Base-by-base conservation (phyloP, 2,888 invertebrate genomes). In the Pandemis corylana region DNA sequence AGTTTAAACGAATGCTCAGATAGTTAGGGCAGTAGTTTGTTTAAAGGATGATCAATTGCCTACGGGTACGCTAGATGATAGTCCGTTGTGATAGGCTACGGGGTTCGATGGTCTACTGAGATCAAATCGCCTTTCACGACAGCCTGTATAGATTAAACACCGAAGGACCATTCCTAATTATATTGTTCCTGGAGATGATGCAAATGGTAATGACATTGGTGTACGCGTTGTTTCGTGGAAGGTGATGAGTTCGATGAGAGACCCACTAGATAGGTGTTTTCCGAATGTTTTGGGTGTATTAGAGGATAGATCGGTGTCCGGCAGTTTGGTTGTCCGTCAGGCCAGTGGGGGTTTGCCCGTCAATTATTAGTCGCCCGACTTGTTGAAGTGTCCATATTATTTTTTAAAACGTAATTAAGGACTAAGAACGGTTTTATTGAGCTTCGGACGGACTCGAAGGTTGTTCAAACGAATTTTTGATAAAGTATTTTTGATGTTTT, bases 301-400 rank as follows among this genome's bases (percentile, higher is more conserved):
- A 75, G 59, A 67, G 61, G 59, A 67, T 51, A 67, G 53, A 42
- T 53, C 41, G 46, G 53, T 62, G 63, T 67, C 36, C 68, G 61
- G 36, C 68, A 51, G 65, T 73, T 64, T 59, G 65, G 64, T 65
- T 53, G 63, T 51, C 51, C 56, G 51, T 49, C 49, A 28, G 87
- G 82, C 82, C 82, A 85, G 83, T 81, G 77, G 80, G 81, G 90
- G 88, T 83, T 85, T 89, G 87, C 86, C 90, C 89, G 94, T 94
- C 94, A 93, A 94, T 93, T 94, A 93, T 84, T 78, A 84, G 85
- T 83, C 85, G 80, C 79, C 81, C 81, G 71, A 79, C 79, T 82
- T 79, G 87, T 89, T 89, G 85, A 89, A 87, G 89, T 89, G 92
- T 91, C 92, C 92, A 92, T 89, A 87, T 90, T 91, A 90, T 87